Conservation (phyloP, 2,888 invertebrate genomes). For the Apotomis betuletana region DNA sequence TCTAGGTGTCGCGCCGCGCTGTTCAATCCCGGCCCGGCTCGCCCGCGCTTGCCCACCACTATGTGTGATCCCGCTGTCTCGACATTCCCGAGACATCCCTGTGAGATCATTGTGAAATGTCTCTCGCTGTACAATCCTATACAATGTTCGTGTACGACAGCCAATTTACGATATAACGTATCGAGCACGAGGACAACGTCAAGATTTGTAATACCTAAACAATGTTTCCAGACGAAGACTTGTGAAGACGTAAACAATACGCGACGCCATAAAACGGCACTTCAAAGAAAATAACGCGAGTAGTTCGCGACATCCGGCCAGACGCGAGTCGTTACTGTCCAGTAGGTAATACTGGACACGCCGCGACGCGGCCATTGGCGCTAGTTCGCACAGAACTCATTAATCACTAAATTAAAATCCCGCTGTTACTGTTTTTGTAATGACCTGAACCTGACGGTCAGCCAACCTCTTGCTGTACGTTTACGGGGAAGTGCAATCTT, state of each 20-base stretch:
- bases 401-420: no score
- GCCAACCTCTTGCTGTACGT: no score
- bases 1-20: neutral
- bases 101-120: neutral
- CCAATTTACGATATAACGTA: neutral
- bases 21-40: neutral
- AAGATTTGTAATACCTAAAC: neutral
- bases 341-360: neutral
- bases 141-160: no score
- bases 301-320: slow-evolving; percentile 1
- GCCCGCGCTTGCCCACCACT: neutral
- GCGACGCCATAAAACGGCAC: neutral
- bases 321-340: neutral
- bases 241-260: slow-evolving; percentile 12
- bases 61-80: neutral
- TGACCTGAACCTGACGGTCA: no score
- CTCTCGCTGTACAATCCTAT: no score
- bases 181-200: neutral
- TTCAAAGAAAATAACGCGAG: slow-evolving; percentile 7
- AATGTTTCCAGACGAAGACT: neutral
- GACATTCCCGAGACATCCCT: neutral
- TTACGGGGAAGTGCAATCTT: no score
- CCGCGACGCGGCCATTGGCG: no score
- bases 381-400: no score
- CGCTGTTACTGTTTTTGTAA: no score